Evolutionary conservation across 1,140 invertebrate species (phyloP), one percentile per base, ranked within the genome.

Genomic region (Pomacea maculata): DNA sequence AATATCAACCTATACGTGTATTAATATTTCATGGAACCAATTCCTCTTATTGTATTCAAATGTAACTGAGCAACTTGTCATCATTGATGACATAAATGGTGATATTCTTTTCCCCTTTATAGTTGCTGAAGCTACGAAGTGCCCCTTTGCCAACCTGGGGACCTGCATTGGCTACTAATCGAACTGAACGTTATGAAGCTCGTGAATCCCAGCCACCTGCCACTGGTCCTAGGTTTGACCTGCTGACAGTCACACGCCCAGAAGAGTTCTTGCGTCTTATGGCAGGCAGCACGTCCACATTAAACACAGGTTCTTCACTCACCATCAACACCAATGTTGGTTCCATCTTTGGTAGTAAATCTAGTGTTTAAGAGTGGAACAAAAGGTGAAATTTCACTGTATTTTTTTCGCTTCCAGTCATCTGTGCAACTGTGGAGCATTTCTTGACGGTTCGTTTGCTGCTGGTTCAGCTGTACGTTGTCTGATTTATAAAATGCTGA

Each of bases 61-160:
- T 15, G 12, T 34, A 63, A 19, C 8, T 61, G 57, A 61, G 9
- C 11, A 61, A 14, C 11, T 9, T 61, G 2, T 45, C 34, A 19
- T 25, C 8, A 14, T 68, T 25, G 21, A 11, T 55, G 54, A 29
- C 54, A 81, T 14, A 74, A 12, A 45, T 21, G 19, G 12, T 74
- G 72, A 4, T 5, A 2, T 34, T 54, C 0, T 78, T 65, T 65
- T 73, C 10, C 75, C 57, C 72, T 8, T 72, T 73, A 17, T 81
- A 87, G 86, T 73, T 86, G 25, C 75, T 86, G 72, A 83, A 78
- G 34, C 73, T 84, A 25, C 76, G 82, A 14, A 80, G 83, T 71
- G 76, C 83, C 34, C 85, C 86, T 34, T 74, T 86, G n/a, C 82
- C 82, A 21, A 79, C 81, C 9, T 87, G 85, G 85, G 85, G 85